Evolutionary conservation across 2,888 invertebrate genomes (phyloP), one percentile per base, ranked within the genome.

Genomic region (Acleris holmiana): DNA sequence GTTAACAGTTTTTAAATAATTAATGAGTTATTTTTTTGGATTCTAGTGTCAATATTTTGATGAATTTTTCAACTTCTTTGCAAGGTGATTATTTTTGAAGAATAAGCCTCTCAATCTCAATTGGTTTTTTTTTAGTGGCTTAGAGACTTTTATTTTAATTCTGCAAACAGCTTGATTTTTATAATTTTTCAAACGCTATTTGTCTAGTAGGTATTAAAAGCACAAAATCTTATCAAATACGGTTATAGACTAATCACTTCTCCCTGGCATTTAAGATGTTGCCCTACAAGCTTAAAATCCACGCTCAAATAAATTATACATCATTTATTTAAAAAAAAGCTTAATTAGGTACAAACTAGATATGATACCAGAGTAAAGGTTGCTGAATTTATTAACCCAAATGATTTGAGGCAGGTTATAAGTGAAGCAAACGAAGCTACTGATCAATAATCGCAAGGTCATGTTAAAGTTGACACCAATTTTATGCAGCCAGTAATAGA

Each of bases 371-470:
- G 54, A 54, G 48, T 48, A 61, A 61, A 61, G 54, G 48, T 61
- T 61, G 47, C 60, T 41, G 17, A 54, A 61, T 61, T 48, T 41
- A 61, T 48, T 61, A 61, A 17, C 54, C 47, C 18, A 48, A 55
- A 61, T 54, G 47, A 61, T 48, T 48, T 47, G 15, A 60, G 40
- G 48, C 61, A 5, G 54, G 61, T 61, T 46, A 54, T 48, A 48
- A 61, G 54, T 48, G 40, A 55, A 48, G 61, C 29, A 23, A 54
- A 54, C 17, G 23, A 54, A 48, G 61, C 40, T 44, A 51, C 59
- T 54, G 61, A 47, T 40, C 47, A 54, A 54, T 19, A 54, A 35
- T 13, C 6, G 21, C 53, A 35, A 23, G 61, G 48, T 54, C 48
- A 23, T n/a, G 13, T 19, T 53, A 44, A 44, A 55, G 41, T 23